These are phyloP conservation scores for Lates calcarifer DNA, from an alignment of 2,113 vertebrate genomes.

Conservation along the genomic window DNA sequence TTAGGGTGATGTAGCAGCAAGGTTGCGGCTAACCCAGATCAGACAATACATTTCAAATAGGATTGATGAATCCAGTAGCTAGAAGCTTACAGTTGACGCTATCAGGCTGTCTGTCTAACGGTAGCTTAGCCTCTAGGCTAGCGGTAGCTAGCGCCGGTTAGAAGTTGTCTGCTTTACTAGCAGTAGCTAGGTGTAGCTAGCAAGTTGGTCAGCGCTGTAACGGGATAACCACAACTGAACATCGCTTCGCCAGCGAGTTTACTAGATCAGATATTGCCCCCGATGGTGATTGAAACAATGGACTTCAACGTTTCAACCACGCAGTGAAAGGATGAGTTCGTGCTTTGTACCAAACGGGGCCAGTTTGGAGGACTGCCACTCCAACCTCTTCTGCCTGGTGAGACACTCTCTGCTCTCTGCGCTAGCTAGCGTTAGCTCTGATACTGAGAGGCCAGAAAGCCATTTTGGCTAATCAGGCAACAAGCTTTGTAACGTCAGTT, in stretches of 20 bases:
- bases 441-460: slow-evolving; percentile 79
- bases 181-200: slow-evolving; percentile 66
- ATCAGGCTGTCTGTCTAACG: slow-evolving; percentile 62
- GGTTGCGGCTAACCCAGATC: slow-evolving; percentile 65
- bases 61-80: slow-evolving; percentile 75
- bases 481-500: slow-evolving; percentile 82
- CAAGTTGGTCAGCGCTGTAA: slow-evolving; percentile 69
- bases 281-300: slow-evolving; percentile 94
- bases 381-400: slow-evolving; percentile 99
- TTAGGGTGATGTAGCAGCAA: slow-evolving; percentile 58
- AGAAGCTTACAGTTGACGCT: slow-evolving; percentile 72
- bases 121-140: slow-evolving; percentile 79
- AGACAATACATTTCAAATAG: slow-evolving; percentile 78
- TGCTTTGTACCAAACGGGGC: slow-evolving; percentile 99
- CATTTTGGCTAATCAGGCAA: slow-evolving; percentile 85
- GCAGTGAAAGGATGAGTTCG: slow-evolving; percentile 98
- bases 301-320: slow-evolving; percentile 90
- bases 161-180: slow-evolving; percentile 75
- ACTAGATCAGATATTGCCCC: slow-evolving; percentile 61
- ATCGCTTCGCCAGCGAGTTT: slow-evolving; percentile 54
- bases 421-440: slow-evolving; percentile 73
- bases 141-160: slow-evolving; percentile 71
- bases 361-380: slow-evolving; percentile 99
- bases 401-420: slow-evolving; percentile 84
- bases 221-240: slow-evolving; percentile 68